Percentiles rank a stretch among this genome's conserved stretches.
Evolutionary conservation across 1,140 invertebrate species (phyloP).

Genomic region (Dufourea novaeangliae): DNA sequence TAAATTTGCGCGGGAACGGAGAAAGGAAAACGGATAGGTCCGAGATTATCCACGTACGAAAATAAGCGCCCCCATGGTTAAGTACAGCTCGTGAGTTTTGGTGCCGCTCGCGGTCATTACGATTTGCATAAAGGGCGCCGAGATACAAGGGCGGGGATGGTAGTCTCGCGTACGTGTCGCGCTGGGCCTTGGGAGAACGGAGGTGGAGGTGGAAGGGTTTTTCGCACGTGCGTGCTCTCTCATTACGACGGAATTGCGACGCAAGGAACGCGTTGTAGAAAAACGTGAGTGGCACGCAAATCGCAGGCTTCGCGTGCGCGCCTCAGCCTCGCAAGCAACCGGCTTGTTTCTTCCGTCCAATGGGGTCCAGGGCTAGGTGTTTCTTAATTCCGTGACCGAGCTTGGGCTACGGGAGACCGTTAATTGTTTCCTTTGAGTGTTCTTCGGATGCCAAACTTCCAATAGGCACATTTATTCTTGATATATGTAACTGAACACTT

Average conservation of each 20-base stretch:
- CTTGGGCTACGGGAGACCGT: not conserved
- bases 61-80: constrained; percentile 56
- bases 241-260: constrained; percentile 76
- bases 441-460: too few species aligned
- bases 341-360: constrained; percentile 14
- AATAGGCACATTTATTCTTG: too few species aligned
- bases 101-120: constrained; percentile 65
- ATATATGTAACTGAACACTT: too few species aligned
- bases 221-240: constrained; percentile 75
- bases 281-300: constrained; percentile 78
- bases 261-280: constrained; percentile 71
- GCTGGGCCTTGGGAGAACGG: not conserved
- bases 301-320: constrained; percentile 63
- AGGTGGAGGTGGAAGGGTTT: constrained; percentile 58
- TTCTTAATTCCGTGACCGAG: constrained; percentile 33
- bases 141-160: not conserved
- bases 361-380: not conserved
- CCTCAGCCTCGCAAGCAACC: constrained; percentile 5
- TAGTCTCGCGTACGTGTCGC: constrained; percentile 22
- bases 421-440: constrained; percentile 37
- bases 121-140: constrained; percentile 73
- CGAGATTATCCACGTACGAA: constrained; percentile 66
- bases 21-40: constrained; percentile 4
- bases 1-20: constrained; percentile 3
- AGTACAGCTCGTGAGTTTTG: constrained; percentile 70